Base-by-base conservation (phyloP, 2,888 invertebrate genomes). In the Chrysolina haemoptera region DNA sequence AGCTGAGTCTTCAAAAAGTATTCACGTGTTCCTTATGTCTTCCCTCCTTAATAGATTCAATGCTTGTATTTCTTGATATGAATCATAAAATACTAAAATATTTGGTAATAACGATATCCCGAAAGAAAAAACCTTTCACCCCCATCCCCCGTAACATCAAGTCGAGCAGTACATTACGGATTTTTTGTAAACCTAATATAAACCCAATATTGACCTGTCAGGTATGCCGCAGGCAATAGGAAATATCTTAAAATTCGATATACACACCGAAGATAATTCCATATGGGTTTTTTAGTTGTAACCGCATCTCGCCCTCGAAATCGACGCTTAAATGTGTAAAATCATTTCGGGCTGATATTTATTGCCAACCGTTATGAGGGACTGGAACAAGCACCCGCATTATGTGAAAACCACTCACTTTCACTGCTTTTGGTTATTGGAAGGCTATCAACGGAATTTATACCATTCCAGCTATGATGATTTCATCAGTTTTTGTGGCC, bases 371-470 rank as follows among this genome's bases (percentile, higher is more conserved):
- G 59, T 59, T 59, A 59, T 27, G 59, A 59, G 27, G 35, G 22
- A 27, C 59, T n/a, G 35, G 11, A 35, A 59, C 22, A 59, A 59
- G 53, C 22, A 35, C 59, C 22, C 12, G 59, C 22, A 59, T 59
- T 59, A 14, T 59, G 27, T 59, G 59, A n/a, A 59, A 59, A 59
- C 59, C 59, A 9, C 59, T 35, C 10, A 59, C 53, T 59, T 59
- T 59, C 59, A 59, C 59, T 9, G 8, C 14, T 18, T 55, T 20
- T 22, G 14, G 22, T 59, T 59, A 59, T 59, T 27, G 74, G 67
- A 78, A 75, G 76, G 75, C 76, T 75, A 78, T 78, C 68, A 66
- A 72, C 64, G 73, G 76, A 76, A 76, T 78, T 74, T 48, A 48
- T 43, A 20, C 41, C 46, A 16, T 43, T 64, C 14, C 18, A 0